phyloP scores from a whole-genome alignment of 2,797 vertebrate genomes.

The Labeo calbasu region DNA sequence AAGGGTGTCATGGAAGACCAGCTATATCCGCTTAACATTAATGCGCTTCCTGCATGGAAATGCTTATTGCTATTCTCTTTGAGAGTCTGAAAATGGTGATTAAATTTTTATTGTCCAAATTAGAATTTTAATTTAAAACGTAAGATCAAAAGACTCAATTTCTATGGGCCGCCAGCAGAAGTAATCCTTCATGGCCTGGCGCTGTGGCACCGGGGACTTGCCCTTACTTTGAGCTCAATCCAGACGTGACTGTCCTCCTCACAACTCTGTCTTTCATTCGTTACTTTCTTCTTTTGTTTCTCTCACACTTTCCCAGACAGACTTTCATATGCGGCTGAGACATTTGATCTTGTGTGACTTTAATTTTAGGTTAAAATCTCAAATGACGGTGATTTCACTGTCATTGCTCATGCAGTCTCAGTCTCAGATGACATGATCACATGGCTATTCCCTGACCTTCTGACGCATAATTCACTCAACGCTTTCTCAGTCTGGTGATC shows the following conservation, averaged over 20 bases:
- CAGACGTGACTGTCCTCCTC: constrained; percentile 31
- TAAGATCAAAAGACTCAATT: constrained; percentile 87
- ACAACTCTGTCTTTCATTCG: constrained; percentile 11
- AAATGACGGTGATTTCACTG: not conserved
- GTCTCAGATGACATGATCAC: not conserved
- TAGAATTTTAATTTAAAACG: constrained; percentile 90
- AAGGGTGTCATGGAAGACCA: constrained; percentile 48
- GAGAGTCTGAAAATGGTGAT: constrained; percentile 86
- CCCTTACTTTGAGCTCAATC: constrained; percentile 42
- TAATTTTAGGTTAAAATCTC: not conserved
- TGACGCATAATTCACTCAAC: not conserved
- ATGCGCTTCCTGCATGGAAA: constrained; percentile 50
- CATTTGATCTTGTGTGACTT: constrained; percentile 13
- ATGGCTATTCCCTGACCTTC: not conserved
- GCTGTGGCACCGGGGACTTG: constrained; percentile 57
- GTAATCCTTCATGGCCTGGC: constrained; percentile 77
- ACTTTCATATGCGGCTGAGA: constrained; percentile 11
- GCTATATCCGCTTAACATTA: constrained; percentile 56
- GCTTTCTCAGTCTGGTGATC: not conserved
- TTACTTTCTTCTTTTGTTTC: constrained; percentile 23
- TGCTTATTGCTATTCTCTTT: constrained; percentile 81
- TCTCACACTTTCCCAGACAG: constrained; percentile 21
- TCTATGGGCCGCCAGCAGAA: constrained; percentile 76
- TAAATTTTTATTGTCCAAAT: constrained; percentile 89
- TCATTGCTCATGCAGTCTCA: not conserved